Evolutionary conservation across 1,140 invertebrate species (phyloP), one percentile per base, ranked within the genome.

Genomic region (Magallana gigas): DNA sequence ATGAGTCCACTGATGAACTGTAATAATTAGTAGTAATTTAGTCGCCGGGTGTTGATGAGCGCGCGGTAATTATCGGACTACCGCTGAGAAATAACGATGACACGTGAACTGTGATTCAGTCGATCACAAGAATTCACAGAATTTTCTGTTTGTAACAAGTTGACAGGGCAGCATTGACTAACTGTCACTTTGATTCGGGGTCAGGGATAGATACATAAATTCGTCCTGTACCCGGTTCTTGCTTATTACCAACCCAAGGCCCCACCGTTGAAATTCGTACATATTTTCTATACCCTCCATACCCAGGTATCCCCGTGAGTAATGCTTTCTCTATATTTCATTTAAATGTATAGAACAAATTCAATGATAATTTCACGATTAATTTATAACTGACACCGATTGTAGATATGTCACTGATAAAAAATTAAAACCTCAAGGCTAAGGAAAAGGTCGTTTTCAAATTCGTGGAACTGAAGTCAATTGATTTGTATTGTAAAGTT

Each of bases 151-250:
- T 76, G 8, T 76, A 12, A 76, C 68, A 76, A 29, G 23, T 76
- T 76, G 23, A 76, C 14, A 48, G 36, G 36, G 36, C 36, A 48
- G 36, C 23, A 29, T 76, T 76, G 68, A 76, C 68, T 76, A 29
- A 48, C 29, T 76, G 68, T 76, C 68, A 76, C 68, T 76, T 76
- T 76, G 68, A 76, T 76, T 62, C 5, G 68, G 68, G 68, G 68
- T 76, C 68, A 76, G 36, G 68, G 68, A 23, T 18, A 29, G 23
- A 29, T 76, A 76, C 8, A 6, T 29, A 76, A 76, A 76, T 12
- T 36, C 8, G 36, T 29, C n/a, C 12, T 18, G 68, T 76, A 76
- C 68, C 68, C 68, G 9, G 18, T 18, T 11, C 36, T 48, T 48
- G 36, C 36, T 48, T 48, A 76, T 23, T 12, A 29, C 18, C 68